phyloP scores from a whole-genome alignment of 2,797 vertebrate genomes.

The Nasua narica region DNA sequence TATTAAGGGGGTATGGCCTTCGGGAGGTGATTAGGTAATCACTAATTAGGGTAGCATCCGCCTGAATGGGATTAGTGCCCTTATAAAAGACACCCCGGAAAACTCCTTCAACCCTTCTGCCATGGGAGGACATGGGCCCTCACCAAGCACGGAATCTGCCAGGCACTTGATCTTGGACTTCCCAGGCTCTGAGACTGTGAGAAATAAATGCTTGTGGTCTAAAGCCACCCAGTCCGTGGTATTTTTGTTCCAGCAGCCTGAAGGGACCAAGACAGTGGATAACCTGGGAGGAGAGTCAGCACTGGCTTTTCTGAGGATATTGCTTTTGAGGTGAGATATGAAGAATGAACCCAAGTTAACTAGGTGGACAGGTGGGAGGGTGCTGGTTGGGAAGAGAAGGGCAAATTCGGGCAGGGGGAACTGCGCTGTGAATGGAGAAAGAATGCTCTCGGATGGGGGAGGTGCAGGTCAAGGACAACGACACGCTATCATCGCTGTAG shows the following conservation, averaged over 20 bases:
- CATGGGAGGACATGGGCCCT: background rate
- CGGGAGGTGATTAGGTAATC: background rate
- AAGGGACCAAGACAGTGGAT: rapidly evolving
- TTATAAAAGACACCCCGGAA: background rate
- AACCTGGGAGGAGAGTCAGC: background rate
- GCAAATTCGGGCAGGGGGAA: background rate
- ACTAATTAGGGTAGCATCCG: background rate
- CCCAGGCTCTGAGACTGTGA: background rate
- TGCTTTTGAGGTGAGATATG: background rate
- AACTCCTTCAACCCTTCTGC: background rate
- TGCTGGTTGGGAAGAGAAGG: background rate
- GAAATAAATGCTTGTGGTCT: background rate
- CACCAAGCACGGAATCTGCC: background rate
- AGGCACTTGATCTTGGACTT: background rate
- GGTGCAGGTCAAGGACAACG: background rate
- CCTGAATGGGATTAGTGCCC: background rate
- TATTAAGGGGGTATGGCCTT: background rate
- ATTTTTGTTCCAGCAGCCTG: background rate
- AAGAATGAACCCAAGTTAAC: background rate
- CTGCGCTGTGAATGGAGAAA: background rate
- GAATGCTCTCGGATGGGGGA: background rate
- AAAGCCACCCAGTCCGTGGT: background rate
- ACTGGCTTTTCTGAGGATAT: background rate
- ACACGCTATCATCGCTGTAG: background rate
- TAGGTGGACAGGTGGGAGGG: background rate